These are phyloP conservation scores for Perca schrenkii DNA, from an alignment of 2,113 vertebrate genomes.

Conservation along the genomic window DNA sequence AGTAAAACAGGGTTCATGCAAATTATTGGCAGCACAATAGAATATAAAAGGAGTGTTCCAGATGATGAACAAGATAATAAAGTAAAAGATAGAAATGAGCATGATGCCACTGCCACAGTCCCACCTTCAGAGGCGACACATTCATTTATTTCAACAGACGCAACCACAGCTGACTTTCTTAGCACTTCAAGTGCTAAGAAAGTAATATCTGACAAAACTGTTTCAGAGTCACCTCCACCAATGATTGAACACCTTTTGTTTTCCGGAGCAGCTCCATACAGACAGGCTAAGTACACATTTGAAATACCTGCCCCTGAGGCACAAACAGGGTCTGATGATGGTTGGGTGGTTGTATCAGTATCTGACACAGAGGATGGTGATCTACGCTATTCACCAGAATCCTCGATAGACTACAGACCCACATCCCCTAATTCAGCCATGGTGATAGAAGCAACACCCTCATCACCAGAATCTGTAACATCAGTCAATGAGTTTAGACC, in stretches of 20 bases:
- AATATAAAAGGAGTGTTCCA: constrained; percentile 28
- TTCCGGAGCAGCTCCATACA: constrained; percentile 21
- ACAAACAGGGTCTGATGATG: constrained; percentile 8
- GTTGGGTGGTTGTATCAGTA: neutral
- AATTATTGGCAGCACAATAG: constrained; percentile 46
- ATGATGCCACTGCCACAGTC: neutral
- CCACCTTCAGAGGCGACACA: neutral
- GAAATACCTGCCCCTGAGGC: neutral
- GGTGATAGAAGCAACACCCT: constrained; percentile 38
- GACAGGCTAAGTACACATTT: constrained; percentile 38
- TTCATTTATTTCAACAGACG: constrained; percentile 3
- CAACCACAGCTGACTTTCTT: neutral
- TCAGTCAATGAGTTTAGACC: constrained; percentile 64
- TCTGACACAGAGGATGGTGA: constrained; percentile 16
- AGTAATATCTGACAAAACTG: neutral
- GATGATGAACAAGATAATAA: neutral
- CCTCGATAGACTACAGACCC: constrained; percentile 27
- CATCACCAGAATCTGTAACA: constrained; percentile 66
- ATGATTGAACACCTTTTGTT: constrained; percentile 15
- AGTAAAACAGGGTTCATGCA: constrained; percentile 70
- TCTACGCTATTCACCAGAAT: constrained; percentile 38
- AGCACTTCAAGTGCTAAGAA: neutral
- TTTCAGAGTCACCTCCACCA: constrained; percentile 42
- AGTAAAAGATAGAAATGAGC: neutral
- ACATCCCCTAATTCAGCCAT: constrained; percentile 31